Base-by-base conservation (phyloP, 2,888 invertebrate genomes). In the Margaritifera margaritifera region DNA sequence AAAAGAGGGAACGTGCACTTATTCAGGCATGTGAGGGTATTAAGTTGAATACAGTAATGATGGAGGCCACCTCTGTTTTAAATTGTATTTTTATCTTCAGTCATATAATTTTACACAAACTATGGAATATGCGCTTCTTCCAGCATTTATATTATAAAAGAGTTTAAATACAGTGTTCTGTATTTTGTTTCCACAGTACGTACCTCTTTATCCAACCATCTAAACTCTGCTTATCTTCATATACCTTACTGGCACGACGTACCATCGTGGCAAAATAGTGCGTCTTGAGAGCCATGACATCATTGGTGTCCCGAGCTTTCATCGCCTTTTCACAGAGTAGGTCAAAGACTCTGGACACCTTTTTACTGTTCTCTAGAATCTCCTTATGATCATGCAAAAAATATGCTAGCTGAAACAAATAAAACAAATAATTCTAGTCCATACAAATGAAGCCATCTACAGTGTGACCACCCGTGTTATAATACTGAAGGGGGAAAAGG, bases 261-360 rank as follows among this genome's bases (percentile, higher is more conserved):
- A 88, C 74, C 24, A 88, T 64, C 22, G 79, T 76, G 15, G 84
- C 76, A 11, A 88, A 77, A 68, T 87, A 89, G 75, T 89, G 88
- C 6, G 86, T 78, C 71, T 89, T 90, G 71, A 89, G 77, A 3
- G 87, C 88, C 73, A 86, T 79, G 24, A 87, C 79, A 68, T 90
- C 89, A 87, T 98, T 98, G 1, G 94, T 93, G 77, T 97, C 95
- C 55, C 87, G 92, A 91, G 53, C 94, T 75, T 88, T 88, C 75
- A 95, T 94, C 93, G 97, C 95, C 91, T 97, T 96, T 84, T 96
- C 95, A 83, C 95, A 93, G 92, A 99, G 93, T 68, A 94, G 88
- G 81, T 95, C 94, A 72, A 99, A 90, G 0, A 97, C 94, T 86
- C 94, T 94, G 79, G 93, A 89, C 51, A 93, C 90, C 89, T 94